Evolutionary conservation across 1,140 invertebrate genomes (phyloP).

Genomic region (Heliconius nattereri): DNA sequence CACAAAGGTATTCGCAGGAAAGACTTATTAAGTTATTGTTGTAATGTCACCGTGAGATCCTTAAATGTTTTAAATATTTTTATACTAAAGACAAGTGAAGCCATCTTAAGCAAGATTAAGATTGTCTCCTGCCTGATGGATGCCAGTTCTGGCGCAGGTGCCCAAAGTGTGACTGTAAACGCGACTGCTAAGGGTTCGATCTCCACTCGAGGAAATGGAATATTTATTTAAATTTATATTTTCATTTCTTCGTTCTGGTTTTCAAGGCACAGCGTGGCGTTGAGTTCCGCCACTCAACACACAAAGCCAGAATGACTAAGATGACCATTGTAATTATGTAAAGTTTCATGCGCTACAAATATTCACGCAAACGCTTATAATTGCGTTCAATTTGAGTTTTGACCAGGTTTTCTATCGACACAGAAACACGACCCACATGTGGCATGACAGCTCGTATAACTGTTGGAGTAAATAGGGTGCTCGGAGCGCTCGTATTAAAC

Average conservation of each 20-base stretch:
- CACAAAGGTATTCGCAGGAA: slow-evolving; percentile 72
- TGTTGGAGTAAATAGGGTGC: slow-evolving; percentile 69
- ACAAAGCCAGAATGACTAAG: too few species aligned
- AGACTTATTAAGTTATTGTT: slow-evolving; percentile 70
- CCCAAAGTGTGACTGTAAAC: too few species aligned
- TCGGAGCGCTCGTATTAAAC: slow-evolving; percentile 55
- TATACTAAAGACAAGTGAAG: background rate
- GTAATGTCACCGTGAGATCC: slow-evolving; percentile 69
- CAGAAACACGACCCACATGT: slow-evolving; percentile 75
- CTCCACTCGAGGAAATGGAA: too few species aligned
- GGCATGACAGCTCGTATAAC: slow-evolving; percentile 74
- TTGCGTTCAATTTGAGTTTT: slow-evolving; percentile 57
- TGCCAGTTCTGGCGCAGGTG: too few species aligned
- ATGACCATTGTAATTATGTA: slow-evolving; percentile 40
- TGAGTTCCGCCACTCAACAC: too few species aligned
- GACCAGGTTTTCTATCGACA: slow-evolving; percentile 66
- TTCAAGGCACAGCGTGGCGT: too few species aligned
- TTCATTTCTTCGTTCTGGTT: too few species aligned
- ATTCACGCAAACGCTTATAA: slow-evolving; percentile 44
- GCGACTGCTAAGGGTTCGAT: too few species aligned
- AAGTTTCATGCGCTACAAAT: slow-evolving; percentile 47
- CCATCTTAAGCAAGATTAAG: too few species aligned
- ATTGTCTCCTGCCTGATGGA: slow-evolving; percentile 28
- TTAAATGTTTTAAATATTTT: slow-evolving; percentile 48
- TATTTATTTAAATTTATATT: too few species aligned